These are phyloP conservation scores for Pseudomugil tenellus DNA, from an alignment of 2,797 vertebrate genomes.

Conservation along the genomic window DNA sequence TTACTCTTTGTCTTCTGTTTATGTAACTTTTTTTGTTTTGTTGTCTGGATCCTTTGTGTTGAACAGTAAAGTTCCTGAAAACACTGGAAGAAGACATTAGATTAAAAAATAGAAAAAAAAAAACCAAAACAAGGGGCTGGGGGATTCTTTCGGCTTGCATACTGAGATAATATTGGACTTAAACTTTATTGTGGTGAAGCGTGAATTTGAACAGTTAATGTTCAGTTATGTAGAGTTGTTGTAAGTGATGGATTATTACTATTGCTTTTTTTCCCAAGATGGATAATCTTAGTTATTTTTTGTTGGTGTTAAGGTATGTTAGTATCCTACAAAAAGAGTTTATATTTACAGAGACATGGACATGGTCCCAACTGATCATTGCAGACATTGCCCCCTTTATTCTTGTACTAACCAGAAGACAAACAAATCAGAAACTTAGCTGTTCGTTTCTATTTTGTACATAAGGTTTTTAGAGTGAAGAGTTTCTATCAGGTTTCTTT, in stretches of 20 bases:
- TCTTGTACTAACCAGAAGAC: neutral
- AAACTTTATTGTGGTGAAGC: neutral
- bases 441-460: slow-evolving; percentile 21
- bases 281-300: neutral
- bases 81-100: slow-evolving; percentile 14
- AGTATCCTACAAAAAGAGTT: neutral
- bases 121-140: neutral
- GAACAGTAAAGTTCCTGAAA: slow-evolving; percentile 23
- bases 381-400: slow-evolving; percentile 11
- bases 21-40: slow-evolving; percentile 19
- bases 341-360: neutral
- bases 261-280: neutral
- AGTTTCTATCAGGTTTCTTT: slow-evolving; percentile 32
- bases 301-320: neutral
- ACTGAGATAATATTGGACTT: slow-evolving; percentile 2
- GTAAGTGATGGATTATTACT: neutral
- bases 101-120: slow-evolving; percentile 19
- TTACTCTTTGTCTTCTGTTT: slow-evolving; percentile 25
- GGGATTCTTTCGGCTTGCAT: slow-evolving; percentile 1
- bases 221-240: neutral
- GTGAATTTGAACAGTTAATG: neutral
- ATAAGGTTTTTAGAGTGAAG: slow-evolving; percentile 3
- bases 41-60: slow-evolving; percentile 2
- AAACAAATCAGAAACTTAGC: neutral
- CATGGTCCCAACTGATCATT: neutral